These are phyloP conservation scores for Myotis planiceps DNA, from an alignment of 2,797 vertebrate genomes.

Conservation along the genomic window DNA sequence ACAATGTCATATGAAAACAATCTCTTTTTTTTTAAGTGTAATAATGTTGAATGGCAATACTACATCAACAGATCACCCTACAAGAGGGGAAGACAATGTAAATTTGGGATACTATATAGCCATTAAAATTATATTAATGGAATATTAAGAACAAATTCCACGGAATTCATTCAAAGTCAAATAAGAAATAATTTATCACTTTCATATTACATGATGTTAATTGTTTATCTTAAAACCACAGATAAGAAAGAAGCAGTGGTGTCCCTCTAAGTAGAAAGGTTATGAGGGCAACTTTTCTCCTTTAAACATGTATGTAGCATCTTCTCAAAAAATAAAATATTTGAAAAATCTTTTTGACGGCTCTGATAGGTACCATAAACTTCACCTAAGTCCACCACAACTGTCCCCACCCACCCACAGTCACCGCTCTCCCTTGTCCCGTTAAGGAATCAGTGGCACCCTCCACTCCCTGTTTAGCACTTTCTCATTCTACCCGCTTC, in stretches of 20 bases:
- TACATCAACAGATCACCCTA: not conserved
- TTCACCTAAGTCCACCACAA: fast-evolving
- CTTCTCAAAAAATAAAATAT: not conserved
- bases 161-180: not conserved
- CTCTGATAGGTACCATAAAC: not conserved
- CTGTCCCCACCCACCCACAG: fast-evolving
- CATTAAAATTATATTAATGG: not conserved
- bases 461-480: not conserved
- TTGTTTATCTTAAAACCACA: not conserved
- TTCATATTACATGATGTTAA: not conserved
- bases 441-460: fast-evolving
- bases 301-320: not conserved
- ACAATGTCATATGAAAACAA: not conserved
- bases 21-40: not conserved
- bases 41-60: not conserved
- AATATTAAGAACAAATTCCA: not conserved
- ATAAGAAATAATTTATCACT: not conserved
- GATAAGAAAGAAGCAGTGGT: not conserved
- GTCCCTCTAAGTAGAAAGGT: not conserved
- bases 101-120: not conserved
- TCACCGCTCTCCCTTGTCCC: not conserved
- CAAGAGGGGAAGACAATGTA: not conserved
- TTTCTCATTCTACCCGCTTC: not conserved
- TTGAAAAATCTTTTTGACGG: not conserved
- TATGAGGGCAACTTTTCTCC: not conserved